phyloP scores from a whole-genome alignment of 1,140 invertebrate species.

The Drosophila sproati region DNA sequence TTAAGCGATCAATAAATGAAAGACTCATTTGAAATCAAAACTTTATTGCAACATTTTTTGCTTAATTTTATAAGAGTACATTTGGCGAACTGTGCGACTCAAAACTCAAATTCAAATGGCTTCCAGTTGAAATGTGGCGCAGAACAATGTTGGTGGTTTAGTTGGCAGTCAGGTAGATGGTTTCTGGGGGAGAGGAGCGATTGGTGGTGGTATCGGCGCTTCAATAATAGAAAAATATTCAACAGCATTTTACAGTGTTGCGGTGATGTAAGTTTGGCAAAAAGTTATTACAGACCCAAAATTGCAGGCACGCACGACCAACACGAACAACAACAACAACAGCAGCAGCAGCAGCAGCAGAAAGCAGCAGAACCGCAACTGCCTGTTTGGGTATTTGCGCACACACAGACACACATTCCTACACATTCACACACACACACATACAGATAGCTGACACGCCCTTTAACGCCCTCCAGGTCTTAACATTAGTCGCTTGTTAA shows the following conservation, averaged over 20 bases:
- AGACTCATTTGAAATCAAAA: neutral
- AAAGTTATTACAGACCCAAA: constrained; percentile 42
- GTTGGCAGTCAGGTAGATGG: neutral
- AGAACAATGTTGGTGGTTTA: neutral
- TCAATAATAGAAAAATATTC: constrained; percentile 78
- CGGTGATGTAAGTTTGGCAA: constrained; percentile 69
- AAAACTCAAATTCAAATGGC: constrained; percentile 31
- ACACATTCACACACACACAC: constrained; percentile 15
- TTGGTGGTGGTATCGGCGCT: constrained; percentile 6
- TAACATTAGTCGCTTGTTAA: constrained; percentile 53
- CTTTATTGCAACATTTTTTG: neutral
- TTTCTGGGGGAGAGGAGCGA: no score
- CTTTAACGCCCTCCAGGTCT: neutral
- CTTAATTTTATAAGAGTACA: neutral
- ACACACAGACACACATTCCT: constrained; percentile 28
- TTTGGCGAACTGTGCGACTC: constrained; percentile 30
- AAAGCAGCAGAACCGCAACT: neutral
- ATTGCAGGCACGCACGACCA: constrained; percentile 56
- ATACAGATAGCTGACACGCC: constrained; percentile 37
- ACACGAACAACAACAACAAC: constrained; percentile 8
- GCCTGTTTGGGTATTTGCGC: constrained; percentile 26
- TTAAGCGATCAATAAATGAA: no score
- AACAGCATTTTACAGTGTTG: constrained; percentile 73
- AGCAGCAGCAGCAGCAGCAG: constrained; percentile 7
- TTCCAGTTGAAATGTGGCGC: constrained; percentile 18